These are phyloP conservation scores for Pseudopleuronectes americanus DNA, from an alignment of 2,797 vertebrate species.

Conservation along the genomic window DNA sequence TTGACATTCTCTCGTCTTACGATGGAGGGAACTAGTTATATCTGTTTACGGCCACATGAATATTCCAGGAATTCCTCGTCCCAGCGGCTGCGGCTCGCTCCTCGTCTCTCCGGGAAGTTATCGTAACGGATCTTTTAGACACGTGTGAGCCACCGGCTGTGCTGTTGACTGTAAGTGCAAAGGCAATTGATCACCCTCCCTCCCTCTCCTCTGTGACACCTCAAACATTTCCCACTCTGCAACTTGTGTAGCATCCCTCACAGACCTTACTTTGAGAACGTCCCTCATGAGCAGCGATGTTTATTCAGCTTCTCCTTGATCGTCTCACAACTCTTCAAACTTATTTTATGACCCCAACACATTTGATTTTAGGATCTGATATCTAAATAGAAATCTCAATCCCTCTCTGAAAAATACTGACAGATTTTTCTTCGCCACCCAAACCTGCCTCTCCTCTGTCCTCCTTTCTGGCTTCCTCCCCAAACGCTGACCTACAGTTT, in stretches of 20 bases:
- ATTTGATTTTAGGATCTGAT: not conserved
- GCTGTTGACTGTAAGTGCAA: constrained; percentile 65
- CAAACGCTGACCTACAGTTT: constrained; percentile 36
- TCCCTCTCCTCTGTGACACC: not conserved
- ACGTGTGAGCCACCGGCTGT: constrained; percentile 19
- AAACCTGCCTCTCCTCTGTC: not conserved
- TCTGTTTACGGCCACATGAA: constrained; percentile 64
- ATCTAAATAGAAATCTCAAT: not conserved
- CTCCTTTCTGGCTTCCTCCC: not conserved
- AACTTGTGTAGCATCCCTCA: not conserved
- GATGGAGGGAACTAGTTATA: constrained; percentile 66
- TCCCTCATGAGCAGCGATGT: no score
- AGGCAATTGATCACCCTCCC: constrained; percentile 53
- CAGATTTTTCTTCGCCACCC: no score
- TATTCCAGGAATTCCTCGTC: constrained; percentile 79
- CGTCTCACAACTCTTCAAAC: no score
- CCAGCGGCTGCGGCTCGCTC: constrained; percentile 15
- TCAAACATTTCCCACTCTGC: constrained; percentile 4
- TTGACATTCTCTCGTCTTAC: constrained; percentile 87
- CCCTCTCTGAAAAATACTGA: no score
- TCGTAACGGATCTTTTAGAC: constrained; percentile 65
- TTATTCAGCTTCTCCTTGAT: no score
- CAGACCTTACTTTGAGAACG: no score
- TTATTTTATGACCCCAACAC: no score
- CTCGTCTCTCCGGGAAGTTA: constrained; percentile 61